These are phyloP conservation scores for Helobdella robusta DNA, from an alignment of 2,888 invertebrate species.

Conservation along the genomic window DNA sequence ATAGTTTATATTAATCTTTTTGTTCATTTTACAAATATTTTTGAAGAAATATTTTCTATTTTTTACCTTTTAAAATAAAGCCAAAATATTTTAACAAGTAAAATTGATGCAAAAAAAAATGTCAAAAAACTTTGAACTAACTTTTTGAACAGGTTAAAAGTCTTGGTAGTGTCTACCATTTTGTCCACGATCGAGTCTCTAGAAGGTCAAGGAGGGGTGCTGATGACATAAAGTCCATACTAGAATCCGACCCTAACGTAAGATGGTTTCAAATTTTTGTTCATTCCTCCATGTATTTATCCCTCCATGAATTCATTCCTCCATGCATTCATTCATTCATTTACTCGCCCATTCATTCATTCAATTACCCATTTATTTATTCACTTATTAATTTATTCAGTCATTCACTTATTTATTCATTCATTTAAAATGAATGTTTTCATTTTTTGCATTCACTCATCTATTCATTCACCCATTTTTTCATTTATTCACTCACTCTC, in stretches of 20 bases:
- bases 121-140: neutral
- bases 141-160: conserved; percentile 32
- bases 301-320: too few relatives aligned
- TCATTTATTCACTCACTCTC: neutral
- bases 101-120: neutral
- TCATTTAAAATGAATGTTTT: too few relatives aligned
- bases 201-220: conserved; percentile 41
- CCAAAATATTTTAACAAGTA: neutral
- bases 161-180: conserved; percentile 35
- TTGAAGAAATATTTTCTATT: too few relatives aligned
- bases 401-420: too few relatives aligned
- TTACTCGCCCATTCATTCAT: too few relatives aligned
- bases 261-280: neutral
- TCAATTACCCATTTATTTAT: too few relatives aligned
- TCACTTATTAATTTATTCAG: too few relatives aligned
- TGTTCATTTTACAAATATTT: neutral
- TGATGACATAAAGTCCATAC: conserved; percentile 34
- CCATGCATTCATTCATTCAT: too few relatives aligned
- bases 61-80: too few relatives aligned
- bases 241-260: conserved; percentile 39
- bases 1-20: neutral
- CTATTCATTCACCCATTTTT: neutral
- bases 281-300: neutral
- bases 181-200: conserved; percentile 37
- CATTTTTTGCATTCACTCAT: neutral